Evolutionary conservation across 92 coral and sea anemone genomes (phyloP), one percentile per base, ranked within the genome.

Genomic region (Chrysogorgia sp.): DNA sequence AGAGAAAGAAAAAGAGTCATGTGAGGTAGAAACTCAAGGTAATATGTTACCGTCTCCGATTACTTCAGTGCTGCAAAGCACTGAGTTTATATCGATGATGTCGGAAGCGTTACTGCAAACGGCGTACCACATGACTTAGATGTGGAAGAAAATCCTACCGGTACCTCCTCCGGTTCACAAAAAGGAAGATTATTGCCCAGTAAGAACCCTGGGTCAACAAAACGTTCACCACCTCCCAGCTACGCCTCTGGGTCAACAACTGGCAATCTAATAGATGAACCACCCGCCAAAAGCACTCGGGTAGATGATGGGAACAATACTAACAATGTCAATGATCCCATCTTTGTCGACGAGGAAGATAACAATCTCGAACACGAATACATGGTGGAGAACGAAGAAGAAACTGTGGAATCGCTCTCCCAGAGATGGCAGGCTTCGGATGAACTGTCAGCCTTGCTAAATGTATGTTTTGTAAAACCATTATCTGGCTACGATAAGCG

Each of bases 341-440:
- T 53, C 1, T 32, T 41, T 48, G 48, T 81, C 50, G 58, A 37
- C 55, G 33, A 59, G 20, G 82, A 17, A 35, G 76, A 62, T 22
- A n/a, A n/a, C n/a, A n/a, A n/a, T n/a, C n/a, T n/a, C n/a, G 56
- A 20, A 23, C 64, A 67, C 47, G 34, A 37, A n/a, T n/a, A n/a
- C n/a, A n/a, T n/a, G n/a, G n/a, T n/a, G n/a, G n/a, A n/a, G n/a
- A n/a, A 67, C 14, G 79, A 77, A 2, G 83, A 79, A 9, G 81
- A 84, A 34, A 35, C 34, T 2, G 35, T 52, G 58, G 81, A 79
- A 55, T 25, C 81, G 12, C 79, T 83, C 45, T 74, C 81, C 71
- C 80, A 58, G 70, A 40, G 84, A 8, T 84, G 85, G 81, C 75
- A 77, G 69, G 88, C 85, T 29, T 79, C 88, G 10, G 84, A 84